phyloP scores from a whole-genome alignment of 2,113 vertebrate genomes.

The Pollachius pollachius region DNA sequence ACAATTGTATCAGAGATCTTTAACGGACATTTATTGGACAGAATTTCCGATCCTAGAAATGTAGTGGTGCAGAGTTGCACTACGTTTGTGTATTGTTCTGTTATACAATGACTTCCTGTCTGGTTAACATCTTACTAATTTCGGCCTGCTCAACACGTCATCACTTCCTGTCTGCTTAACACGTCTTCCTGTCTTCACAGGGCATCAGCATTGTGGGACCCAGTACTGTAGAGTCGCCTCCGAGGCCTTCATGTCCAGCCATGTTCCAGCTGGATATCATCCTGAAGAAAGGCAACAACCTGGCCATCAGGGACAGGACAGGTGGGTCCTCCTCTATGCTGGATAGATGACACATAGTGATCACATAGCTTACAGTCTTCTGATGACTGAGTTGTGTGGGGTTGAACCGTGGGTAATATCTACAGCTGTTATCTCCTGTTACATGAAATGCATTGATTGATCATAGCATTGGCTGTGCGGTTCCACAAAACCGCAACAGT shows the following conservation, averaged over 20 bases:
- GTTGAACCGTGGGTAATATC: too few species aligned
- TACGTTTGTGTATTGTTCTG: not conserved
- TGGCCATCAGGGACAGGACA: constrained; percentile 91
- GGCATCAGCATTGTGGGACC: constrained; percentile 76
- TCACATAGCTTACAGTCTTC: not conserved
- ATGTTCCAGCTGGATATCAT: constrained; percentile 94
- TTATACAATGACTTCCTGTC: too few species aligned
- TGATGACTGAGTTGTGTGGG: too few species aligned
- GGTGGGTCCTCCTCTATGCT: constrained; percentile 70
- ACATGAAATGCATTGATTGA: too few species aligned
- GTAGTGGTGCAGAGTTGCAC: not conserved
- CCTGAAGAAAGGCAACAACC: constrained; percentile 86
- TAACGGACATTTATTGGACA: not conserved
- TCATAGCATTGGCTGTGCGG: too few species aligned
- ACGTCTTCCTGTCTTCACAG: constrained; percentile 60
- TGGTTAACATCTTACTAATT: not conserved
- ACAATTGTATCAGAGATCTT: not conserved
- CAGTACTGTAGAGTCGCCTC: constrained; percentile 81
- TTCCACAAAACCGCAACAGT: too few species aligned
- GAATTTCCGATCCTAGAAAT: too few species aligned
- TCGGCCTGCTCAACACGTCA: not conserved
- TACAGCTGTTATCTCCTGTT: too few species aligned
- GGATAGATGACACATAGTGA: too few species aligned
- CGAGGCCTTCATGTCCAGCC: constrained; percentile 68
- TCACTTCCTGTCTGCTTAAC: too few species aligned